These are phyloP conservation scores for Danaus plexippus DNA, from an alignment of 1,140 invertebrate genomes.

Conservation along the genomic window DNA sequence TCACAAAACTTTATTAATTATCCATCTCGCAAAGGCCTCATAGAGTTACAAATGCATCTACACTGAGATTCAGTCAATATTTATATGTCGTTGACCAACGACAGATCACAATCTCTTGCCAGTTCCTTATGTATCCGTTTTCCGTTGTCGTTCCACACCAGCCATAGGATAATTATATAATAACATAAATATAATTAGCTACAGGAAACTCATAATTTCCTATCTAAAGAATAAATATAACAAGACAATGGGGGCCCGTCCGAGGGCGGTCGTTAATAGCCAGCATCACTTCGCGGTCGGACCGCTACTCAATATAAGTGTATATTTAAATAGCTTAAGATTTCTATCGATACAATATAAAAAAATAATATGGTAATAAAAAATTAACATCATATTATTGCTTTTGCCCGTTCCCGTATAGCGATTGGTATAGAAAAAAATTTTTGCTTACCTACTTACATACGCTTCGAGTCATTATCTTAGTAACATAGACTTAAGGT, in stretches of 20 bases:
- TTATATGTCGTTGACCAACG: constrained; percentile 72
- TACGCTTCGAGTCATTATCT: constrained; percentile 47
- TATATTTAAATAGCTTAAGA: constrained; percentile 68
- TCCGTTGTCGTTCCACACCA: constrained; percentile 58
- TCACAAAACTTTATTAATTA: constrained; percentile 72
- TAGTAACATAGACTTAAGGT: constrained; percentile 47
- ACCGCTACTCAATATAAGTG: constrained; percentile 62
- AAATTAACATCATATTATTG: constrained; percentile 72
- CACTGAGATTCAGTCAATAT: constrained; percentile 73
- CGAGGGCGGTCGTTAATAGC: constrained; percentile 49
- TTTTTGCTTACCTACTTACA: constrained; percentile 60
- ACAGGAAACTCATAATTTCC: constrained; percentile 70
- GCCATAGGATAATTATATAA: constrained; percentile 54
- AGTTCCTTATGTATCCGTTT: constrained; percentile 55
- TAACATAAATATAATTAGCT: constrained; percentile 72
- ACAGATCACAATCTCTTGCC: constrained; percentile 71
- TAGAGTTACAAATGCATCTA: constrained; percentile 72
- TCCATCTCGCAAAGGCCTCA: constrained; percentile 72
- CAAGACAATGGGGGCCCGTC: constrained; percentile 48
- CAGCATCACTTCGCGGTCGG: constrained; percentile 68
- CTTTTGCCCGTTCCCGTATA: constrained; percentile 72
- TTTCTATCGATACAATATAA: constrained; percentile 68
- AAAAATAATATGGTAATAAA: constrained; percentile 72
- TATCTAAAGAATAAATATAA: constrained; percentile 71
- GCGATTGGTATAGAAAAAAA: constrained; percentile 71